Conservation (phyloP, 1,140 invertebrate species). For the Rhopalosiphum padi region DNA sequence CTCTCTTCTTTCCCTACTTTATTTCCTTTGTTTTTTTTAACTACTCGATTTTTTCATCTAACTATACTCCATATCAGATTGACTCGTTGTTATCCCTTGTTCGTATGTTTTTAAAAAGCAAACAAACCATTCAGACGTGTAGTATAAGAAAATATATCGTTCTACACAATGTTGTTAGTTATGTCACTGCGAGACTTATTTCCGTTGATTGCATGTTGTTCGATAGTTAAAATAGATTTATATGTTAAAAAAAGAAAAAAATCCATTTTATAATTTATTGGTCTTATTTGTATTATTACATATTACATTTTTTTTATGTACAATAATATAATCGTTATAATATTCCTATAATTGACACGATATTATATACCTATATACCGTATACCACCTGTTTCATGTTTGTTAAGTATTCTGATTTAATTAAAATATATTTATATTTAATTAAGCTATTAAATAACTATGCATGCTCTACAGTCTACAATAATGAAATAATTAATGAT, state of each 20-base stretch:
- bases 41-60: conserved; percentile 28
- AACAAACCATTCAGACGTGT: conserved; percentile 40
- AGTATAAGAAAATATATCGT: conserved; percentile 47
- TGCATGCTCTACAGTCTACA: neutral
- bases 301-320: neutral
- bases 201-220: neutral
- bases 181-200: conserved; percentile 38
- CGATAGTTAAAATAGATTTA: conserved; percentile 15
- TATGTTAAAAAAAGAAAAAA: neutral
- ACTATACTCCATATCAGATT: conserved; percentile 50
- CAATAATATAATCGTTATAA: neutral
- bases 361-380: neutral
- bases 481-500: neutral
- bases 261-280: conserved; percentile 16
- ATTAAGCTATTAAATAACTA: neutral
- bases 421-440: neutral
- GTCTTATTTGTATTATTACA: neutral
- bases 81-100: conserved; percentile 41
- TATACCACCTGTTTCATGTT: neutral
- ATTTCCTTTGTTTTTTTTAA: conserved; percentile 31
- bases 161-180: conserved; percentile 44
- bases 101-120: conserved; percentile 42
- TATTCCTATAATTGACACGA: neutral
- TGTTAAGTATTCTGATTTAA: neutral
- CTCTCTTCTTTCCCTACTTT: neutral